Percentiles rank a stretch among this genome's conserved stretches.
These are phyloP conservation scores for Brachyhypopomus occidentalis DNA, from an alignment of 2,113 vertebrate species.

Conservation along the genomic window DNA sequence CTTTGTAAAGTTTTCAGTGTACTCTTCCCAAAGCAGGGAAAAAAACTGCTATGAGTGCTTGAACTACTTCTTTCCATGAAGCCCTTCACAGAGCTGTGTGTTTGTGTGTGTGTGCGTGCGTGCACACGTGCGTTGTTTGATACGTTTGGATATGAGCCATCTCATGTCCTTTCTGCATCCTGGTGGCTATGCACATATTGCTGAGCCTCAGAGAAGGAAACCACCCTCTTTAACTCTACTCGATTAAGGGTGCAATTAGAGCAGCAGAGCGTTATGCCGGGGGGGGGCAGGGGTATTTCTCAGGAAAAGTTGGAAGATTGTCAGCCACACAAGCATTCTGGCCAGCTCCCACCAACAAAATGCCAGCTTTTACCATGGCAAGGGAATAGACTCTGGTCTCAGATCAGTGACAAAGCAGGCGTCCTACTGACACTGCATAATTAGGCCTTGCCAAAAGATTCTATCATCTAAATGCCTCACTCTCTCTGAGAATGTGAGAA, in stretches of 20 bases:
- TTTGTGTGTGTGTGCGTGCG: neutral
- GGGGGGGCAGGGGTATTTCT: slow-evolving; percentile 1
- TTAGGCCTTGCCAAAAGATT: slow-evolving; percentile 45
- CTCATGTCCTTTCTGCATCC: slow-evolving; percentile 14
- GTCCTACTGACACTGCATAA: slow-evolving; percentile 17
- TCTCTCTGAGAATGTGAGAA: slow-evolving; percentile 19
- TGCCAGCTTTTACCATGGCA: neutral
- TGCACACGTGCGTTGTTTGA: neutral
- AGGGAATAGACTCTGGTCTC: neutral
- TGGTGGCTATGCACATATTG: slow-evolving; percentile 21
- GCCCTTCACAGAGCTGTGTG: neutral
- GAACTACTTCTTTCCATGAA: too few relatives aligned
- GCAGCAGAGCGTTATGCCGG: slow-evolving; percentile 33
- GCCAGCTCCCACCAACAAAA: neutral
- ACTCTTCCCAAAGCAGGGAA: too few relatives aligned
- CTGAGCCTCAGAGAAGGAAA: slow-evolving; percentile 32
- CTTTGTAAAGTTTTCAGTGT: too few relatives aligned
- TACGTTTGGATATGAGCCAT: slow-evolving; percentile 48
- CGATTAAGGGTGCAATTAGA: slow-evolving; percentile 46
- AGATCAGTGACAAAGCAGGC: slow-evolving; percentile 23
- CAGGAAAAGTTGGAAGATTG: slow-evolving; percentile 13
- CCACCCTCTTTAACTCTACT: slow-evolving; percentile 26
- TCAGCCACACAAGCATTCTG: neutral
- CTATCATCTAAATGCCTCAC: slow-evolving; percentile 43
- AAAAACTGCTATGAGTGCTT: too few relatives aligned